Conservation (phyloP, 2,888 invertebrate species). For the Agriopis aurantiaria region DNA sequence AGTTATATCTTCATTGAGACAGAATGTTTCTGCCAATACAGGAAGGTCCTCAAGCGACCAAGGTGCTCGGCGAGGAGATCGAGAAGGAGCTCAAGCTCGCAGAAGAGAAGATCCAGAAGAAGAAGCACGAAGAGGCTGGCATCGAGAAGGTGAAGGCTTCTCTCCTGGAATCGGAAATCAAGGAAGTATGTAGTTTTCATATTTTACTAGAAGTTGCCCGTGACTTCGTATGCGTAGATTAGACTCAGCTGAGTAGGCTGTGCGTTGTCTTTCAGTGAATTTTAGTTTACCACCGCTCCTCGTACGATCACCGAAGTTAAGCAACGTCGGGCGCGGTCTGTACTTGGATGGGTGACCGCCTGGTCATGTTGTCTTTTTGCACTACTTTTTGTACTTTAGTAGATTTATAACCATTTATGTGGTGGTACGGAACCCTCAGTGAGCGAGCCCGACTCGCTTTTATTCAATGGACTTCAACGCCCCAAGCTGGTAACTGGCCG, state of each 20-base stretch:
- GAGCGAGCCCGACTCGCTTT: too few relatives aligned
- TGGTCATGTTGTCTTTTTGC: conserved; percentile 40
- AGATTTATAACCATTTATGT: too few relatives aligned
- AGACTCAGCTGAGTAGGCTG: too few relatives aligned
- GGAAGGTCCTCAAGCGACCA: conserved; percentile 77
- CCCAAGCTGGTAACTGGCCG: too few relatives aligned
- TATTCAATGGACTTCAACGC: too few relatives aligned
- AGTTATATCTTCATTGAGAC: too few relatives aligned
- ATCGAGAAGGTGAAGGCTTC: conserved; percentile 91
- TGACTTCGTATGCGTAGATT: too few relatives aligned
- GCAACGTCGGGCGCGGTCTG: conserved; percentile 77
- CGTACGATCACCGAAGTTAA: conserved; percentile 68
- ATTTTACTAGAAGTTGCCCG: too few relatives aligned
- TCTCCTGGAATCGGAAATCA: conserved; percentile 80
- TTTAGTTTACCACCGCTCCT: too few relatives aligned
- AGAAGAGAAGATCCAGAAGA: conserved; percentile 69
- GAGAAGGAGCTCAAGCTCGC: conserved; percentile 69
- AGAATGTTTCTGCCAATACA: conserved; percentile 39
- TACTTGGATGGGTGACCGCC: conserved; percentile 70
- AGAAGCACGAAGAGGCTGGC: conserved; percentile 81
- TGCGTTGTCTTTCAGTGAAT: too few relatives aligned
- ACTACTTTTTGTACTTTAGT: too few relatives aligned
- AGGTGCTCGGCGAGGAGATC: conserved; percentile 68
- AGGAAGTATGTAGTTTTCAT: conserved; percentile 69
- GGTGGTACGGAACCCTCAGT: too few relatives aligned